These are phyloP conservation scores for Drosophila lini DNA, from an alignment of 1,140 invertebrate genomes.

Conservation along the genomic window DNA sequence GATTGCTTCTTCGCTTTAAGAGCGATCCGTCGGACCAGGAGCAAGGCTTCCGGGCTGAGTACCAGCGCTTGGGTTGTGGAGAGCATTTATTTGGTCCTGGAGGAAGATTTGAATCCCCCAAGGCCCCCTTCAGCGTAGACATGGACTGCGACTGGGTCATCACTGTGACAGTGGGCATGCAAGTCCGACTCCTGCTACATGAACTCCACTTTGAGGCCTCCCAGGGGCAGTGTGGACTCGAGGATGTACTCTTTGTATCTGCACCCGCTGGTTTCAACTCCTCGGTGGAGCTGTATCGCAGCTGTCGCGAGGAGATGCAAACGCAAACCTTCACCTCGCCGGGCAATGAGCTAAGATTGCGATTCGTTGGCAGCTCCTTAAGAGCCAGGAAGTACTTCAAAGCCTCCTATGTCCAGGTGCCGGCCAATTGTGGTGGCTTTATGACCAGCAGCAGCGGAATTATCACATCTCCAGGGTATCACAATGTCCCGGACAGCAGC, in stretches of 20 bases:
- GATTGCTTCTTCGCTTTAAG: conserved; percentile 84
- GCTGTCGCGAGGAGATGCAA: conserved; percentile 49
- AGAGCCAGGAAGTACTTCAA: conserved; percentile 88
- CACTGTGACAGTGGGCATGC: conserved; percentile 87
- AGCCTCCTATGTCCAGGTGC: conserved; percentile 63
- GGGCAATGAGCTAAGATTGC: conserved; percentile 89
- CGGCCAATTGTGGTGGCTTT: conserved; percentile 89
- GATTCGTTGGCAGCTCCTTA: conserved; percentile 88
- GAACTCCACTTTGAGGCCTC: conserved; percentile 87
- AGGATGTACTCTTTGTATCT: conserved; percentile 34
- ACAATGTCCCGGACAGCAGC: conserved; percentile 82
- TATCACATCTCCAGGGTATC: conserved; percentile 93
- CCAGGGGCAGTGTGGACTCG: conserved; percentile 39
- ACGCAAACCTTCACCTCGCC: conserved; percentile 86
- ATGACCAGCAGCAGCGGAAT: conserved; percentile 87
- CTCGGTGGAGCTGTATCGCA: conserved; percentile 28
- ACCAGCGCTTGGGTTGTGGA: conserved; percentile 84
- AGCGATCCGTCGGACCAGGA: conserved; percentile 84
- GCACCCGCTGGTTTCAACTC: conserved; percentile 33
- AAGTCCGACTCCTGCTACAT: conserved; percentile 84
- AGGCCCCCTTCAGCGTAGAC: conserved; percentile 87
- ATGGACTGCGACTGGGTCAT: conserved; percentile 91
- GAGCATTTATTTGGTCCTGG: conserved; percentile 12
- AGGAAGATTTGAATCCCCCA: conserved; percentile 65
- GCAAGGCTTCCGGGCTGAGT: conserved; percentile 85